Conservation (phyloP, 2,888 invertebrate genomes). For the Oscheius sp. region DNA sequence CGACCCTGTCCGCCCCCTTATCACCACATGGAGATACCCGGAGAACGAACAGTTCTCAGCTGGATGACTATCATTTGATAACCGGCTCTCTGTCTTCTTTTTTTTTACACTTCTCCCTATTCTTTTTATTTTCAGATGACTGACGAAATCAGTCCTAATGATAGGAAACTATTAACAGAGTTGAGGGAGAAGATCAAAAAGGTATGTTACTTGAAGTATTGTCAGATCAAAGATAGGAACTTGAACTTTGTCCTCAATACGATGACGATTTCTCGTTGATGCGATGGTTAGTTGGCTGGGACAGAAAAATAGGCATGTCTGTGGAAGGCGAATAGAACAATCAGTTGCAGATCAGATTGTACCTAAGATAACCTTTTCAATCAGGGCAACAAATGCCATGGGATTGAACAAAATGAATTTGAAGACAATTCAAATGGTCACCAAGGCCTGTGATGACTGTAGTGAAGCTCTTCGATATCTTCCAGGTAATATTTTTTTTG, state of each 20-base stretch:
- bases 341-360: conserved; percentile 58
- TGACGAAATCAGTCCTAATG: conserved; percentile 36
- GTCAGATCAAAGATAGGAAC: conserved; percentile 29
- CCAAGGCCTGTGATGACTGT: conserved; percentile 46
- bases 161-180: conserved; percentile 36
- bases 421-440: conserved; percentile 53
- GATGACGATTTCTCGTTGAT: conserved; percentile 55
- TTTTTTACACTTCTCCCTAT: background rate
- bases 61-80: background rate
- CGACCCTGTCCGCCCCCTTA: background rate
- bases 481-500: conserved; percentile 35
- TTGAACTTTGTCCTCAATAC: conserved; percentile 57
- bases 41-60: conserved; percentile 1
- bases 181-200: conserved; percentile 30
- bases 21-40: background rate
- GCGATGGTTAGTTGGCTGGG: conserved; percentile 67
- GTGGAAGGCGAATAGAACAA: background rate
- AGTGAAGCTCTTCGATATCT: conserved; percentile 49
- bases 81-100: background rate
- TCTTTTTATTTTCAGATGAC: background rate
- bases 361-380: conserved; percentile 57
- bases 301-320: conserved; percentile 56
- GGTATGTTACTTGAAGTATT: background rate
- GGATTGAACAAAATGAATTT: conserved; percentile 55
- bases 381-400: conserved; percentile 56